Evolutionary conservation across 2,888 invertebrate genomes (phyloP).

Genomic region (Sabatieria punctata): DNA sequence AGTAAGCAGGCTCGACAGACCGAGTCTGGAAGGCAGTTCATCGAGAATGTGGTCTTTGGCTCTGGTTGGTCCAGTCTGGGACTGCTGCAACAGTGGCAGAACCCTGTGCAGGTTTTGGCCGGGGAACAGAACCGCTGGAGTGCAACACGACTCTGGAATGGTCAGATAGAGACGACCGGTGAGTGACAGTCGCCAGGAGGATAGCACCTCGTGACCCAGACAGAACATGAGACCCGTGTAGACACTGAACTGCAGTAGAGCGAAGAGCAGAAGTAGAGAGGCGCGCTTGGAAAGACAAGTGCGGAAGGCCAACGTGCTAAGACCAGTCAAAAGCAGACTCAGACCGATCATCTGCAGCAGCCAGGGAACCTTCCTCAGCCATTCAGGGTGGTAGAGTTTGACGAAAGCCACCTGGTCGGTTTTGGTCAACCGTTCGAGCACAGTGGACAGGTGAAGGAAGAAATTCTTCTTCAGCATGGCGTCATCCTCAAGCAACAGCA

Average conservation of each 20-base stretch:
- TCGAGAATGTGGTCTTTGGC: constrained; percentile 3
- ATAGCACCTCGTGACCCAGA: constrained; percentile 11
- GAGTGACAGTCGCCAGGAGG: constrained; percentile 8
- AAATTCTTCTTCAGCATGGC: not conserved
- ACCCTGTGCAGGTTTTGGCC: not conserved
- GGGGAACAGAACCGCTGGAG: constrained; percentile 2
- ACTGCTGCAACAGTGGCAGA: not conserved
- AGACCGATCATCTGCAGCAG: not conserved
- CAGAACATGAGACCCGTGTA: not conserved
- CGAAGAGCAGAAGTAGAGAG: not conserved
- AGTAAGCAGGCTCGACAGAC: not conserved
- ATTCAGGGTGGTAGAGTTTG: constrained; percentile 4
- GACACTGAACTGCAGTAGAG: not conserved
- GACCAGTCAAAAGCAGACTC: not conserved
- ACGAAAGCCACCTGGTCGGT: not conserved
- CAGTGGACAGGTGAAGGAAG: not conserved
- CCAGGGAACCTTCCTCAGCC: constrained; percentile 1
- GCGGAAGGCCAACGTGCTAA: not conserved
- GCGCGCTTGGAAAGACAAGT: not conserved
- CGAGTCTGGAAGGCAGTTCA: not conserved
- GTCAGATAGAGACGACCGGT: not conserved
- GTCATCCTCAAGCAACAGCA: constrained; percentile 3
- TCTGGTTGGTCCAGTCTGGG: too few relatives aligned
- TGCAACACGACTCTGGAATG: constrained; percentile 4
- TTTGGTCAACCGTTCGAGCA: not conserved